These are phyloP conservation scores for Tragelaphus imberbis DNA, from an alignment of 2,113 vertebrate species.

Conservation along the genomic window DNA sequence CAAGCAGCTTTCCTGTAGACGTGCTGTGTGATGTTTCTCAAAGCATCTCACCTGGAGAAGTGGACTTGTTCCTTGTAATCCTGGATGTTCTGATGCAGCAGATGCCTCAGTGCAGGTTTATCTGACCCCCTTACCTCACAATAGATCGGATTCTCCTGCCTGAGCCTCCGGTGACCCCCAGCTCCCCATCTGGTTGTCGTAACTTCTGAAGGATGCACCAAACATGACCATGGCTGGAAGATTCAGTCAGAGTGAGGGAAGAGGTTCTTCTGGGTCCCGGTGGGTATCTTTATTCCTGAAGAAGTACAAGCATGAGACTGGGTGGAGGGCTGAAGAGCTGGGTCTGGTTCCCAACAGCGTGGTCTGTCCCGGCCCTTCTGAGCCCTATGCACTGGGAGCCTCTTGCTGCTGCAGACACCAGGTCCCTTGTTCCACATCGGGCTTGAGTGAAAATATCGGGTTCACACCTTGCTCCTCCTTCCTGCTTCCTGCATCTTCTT, in stretches of 20 bases:
- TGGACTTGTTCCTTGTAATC: background rate
- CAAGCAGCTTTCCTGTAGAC: background rate
- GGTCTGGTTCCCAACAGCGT: background rate
- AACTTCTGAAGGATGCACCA: background rate
- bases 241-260: background rate
- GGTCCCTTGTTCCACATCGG: background rate
- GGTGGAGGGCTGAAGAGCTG: accelerated
- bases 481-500: background rate
- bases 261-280: background rate
- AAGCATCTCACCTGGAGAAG: background rate
- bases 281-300: background rate
- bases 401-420: background rate
- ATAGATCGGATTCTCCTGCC: background rate
- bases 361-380: accelerated
- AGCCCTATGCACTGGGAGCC: accelerated
- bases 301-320: background rate
- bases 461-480: background rate
- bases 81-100: background rate
- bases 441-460: background rate
- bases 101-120: background rate
- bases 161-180: background rate
- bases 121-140: background rate
- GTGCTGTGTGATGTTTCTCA: background rate
- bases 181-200: too few species aligned
- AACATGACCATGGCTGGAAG: background rate